These are phyloP conservation scores for Saxidomus purpurata DNA, from an alignment of 1,140 invertebrate species.

Conservation along the genomic window DNA sequence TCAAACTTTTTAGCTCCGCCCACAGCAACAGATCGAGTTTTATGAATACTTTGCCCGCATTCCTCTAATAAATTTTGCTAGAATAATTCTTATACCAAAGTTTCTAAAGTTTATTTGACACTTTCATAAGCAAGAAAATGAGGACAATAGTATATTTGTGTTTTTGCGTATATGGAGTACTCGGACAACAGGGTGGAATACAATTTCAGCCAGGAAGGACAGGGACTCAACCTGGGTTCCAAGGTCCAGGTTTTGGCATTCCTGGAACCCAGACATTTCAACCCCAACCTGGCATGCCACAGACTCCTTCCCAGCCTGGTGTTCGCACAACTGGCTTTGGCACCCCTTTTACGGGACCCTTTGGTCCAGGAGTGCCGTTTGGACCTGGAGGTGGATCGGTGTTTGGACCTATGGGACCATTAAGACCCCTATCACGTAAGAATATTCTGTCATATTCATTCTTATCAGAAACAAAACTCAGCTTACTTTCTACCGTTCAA, in stretches of 20 bases:
- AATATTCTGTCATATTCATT: too few species aligned
- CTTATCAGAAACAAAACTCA: too few species aligned
- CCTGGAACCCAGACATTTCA: too few species aligned
- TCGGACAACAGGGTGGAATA: conserved; percentile 21
- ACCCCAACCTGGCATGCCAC: neutral
- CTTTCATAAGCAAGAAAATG: neutral
- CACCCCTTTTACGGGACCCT: neutral
- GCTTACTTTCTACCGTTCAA: too few species aligned
- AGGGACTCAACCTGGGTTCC: neutral
- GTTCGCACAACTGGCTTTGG: neutral
- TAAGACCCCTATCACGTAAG: conserved; percentile 28
- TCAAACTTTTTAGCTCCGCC: conserved; percentile 28
- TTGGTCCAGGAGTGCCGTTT: neutral
- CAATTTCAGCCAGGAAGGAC: neutral
- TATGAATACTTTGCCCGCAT: neutral
- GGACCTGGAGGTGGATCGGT: neutral
- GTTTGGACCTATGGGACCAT: conserved; percentile 27
- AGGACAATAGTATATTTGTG: neutral
- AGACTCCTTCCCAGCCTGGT: neutral
- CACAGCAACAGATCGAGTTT: neutral
- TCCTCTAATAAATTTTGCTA: neutral
- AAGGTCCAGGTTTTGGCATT: neutral
- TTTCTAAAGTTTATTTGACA: neutral
- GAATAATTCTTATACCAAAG: neutral
- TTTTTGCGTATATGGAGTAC: conserved; percentile 1